Evolutionary conservation across 2,888 invertebrate species (phyloP).

Genomic region (Salpingus planirostris): DNA sequence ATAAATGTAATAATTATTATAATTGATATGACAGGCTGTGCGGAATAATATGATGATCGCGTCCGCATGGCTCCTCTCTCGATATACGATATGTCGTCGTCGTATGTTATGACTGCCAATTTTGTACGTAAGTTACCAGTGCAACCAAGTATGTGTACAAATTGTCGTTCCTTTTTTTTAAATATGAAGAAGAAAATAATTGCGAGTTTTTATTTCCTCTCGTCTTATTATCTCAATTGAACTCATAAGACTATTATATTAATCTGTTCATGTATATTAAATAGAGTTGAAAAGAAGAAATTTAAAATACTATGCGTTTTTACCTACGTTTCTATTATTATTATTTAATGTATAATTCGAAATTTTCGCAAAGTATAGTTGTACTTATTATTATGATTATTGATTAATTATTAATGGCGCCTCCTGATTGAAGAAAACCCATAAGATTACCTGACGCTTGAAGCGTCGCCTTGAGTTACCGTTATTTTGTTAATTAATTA

Average conservation of each 20-base stretch:
- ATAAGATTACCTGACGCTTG: conserved; percentile 37
- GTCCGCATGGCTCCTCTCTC: conserved; percentile 3
- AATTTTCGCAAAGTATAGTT: conserved; percentile 11
- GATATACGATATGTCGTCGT: conserved; percentile 10
- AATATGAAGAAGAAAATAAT: no score
- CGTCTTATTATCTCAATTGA: no score
- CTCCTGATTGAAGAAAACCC: conserved; percentile 24
- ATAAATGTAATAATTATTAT: conserved; percentile 20
- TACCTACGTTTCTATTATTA: no score
- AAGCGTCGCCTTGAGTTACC: conserved; percentile 43
- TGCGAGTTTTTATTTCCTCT: no score
- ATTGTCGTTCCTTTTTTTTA: conserved; percentile 40
- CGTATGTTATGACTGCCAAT: conserved; percentile 35
- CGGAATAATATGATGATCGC: conserved; percentile 14
- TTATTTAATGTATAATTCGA: no score
- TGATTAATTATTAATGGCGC: no score
- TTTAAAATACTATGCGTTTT: no score
- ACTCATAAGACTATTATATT: conserved; percentile 28
- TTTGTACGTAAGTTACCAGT: conserved; percentile 42
- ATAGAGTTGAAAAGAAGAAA: no score
- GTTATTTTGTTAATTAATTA: conserved; percentile 42
- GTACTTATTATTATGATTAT: conserved; percentile 16
- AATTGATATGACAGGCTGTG: conserved; percentile 19
- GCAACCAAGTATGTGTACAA: conserved; percentile 42
- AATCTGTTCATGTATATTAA: conserved; percentile 26